Evolutionary conservation across 2,888 invertebrate species (phyloP), one percentile per base, ranked within the genome.

Genomic region (Brenthis ino): DNA sequence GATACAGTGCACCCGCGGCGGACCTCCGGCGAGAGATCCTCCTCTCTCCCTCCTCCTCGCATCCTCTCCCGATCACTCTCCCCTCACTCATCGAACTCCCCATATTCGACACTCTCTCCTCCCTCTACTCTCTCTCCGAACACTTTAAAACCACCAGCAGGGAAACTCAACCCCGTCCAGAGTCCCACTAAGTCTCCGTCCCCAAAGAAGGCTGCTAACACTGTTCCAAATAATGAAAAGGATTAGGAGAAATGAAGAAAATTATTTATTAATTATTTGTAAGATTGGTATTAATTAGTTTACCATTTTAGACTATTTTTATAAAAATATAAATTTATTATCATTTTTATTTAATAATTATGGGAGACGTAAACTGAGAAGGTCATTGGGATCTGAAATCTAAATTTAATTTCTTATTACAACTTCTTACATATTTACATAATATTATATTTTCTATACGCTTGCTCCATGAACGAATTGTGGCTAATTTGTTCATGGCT

Each of bases 21-120:
- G 20, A 47, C 43, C 16, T 8, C 14, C 16, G 43, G 33, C 20
- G 58, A 8, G 76, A 86, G 88, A 67, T 85, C 83, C 1, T 81
- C 79, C 14, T 87, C 88, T 0, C 80, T 91, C 16, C 89, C 89
- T 51, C 79, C 88, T 13, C 89, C 91, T 14, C 82, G 85, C 71
- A 85, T 74, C 14, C 28, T 72, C 13, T 55, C 72, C n/a, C 69
- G 63, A 24, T 65, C 71, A 14, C 58, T 33, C 60, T 57, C 72
- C n/a, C 70, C 70, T 11, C 56, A 51, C 24, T 28, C 28, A 28
- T 5, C 3, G 4, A 28, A 28, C 28, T 67, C 55, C 8, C 53
- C 50, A 11, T 33, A 16, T 20, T 43, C 37, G 8, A 11, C 70
- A 12, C 53, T 47, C 24, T 43, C 37, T 11, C 37, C 37, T 3